Evolutionary conservation across 2,113 vertebrate species (phyloP).

Genomic region (Stictonetta naevosa): DNA sequence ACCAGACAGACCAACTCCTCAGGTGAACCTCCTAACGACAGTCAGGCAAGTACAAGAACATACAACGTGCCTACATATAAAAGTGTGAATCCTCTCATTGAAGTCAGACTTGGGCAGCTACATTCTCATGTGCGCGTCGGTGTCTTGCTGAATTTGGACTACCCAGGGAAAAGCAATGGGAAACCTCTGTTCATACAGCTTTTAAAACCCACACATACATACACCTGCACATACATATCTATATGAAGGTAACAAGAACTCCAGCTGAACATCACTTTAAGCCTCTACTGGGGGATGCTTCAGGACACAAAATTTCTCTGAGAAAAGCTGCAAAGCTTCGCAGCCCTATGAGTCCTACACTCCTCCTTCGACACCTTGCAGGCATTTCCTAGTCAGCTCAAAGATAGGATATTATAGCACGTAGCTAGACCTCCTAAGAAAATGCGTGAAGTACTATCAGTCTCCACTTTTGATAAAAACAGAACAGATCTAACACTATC

Average conservation of each 20-base stretch:
- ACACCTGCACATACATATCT: background rate
- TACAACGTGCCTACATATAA: background rate
- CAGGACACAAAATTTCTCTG: background rate
- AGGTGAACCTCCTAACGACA: background rate
- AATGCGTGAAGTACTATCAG: background rate
- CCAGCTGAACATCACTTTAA: background rate
- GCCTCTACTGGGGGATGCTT: background rate
- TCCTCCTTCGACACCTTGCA: background rate
- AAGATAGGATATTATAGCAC: background rate
- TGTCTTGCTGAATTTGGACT: background rate
- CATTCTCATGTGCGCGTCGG: background rate
- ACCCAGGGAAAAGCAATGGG: background rate
- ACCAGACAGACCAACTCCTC: background rate
- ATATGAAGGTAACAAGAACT: background rate
- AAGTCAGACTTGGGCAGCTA: background rate
- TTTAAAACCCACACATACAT: background rate
- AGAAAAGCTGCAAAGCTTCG: background rate
- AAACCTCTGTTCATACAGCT: background rate
- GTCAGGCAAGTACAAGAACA: background rate
- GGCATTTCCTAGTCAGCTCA: background rate
- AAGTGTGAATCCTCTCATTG: background rate
- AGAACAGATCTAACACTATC: background rate
- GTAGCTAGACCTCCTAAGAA: background rate
- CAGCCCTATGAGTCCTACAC: rapidly evolving
- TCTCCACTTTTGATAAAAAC: background rate